Evolutionary conservation across 2,797 vertebrate species (phyloP).

Genomic region (Cichlasoma orientale): DNA sequence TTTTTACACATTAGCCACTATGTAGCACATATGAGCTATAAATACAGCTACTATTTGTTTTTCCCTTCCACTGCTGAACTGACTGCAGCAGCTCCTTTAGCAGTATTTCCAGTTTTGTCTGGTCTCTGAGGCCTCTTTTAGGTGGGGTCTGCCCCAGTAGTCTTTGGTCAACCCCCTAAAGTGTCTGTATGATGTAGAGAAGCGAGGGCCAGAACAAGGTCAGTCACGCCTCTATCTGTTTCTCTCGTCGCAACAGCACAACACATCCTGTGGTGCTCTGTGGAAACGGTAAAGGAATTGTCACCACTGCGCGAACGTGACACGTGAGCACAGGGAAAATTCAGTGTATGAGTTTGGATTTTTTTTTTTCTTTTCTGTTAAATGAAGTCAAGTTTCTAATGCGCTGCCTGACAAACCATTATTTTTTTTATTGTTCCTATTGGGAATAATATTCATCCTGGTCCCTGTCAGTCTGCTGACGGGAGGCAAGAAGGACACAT

Average conservation of each 20-base stretch:
- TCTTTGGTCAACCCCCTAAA: slow-evolving; percentile 43
- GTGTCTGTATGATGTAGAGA: slow-evolving; percentile 64
- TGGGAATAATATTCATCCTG: slow-evolving; percentile 68
- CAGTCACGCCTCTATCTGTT: slow-evolving; percentile 43
- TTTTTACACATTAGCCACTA: neutral
- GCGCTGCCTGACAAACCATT: slow-evolving; percentile 64
- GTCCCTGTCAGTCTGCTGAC: slow-evolving; percentile 52
- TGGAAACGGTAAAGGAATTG: slow-evolving; percentile 23
- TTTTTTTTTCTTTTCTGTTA: slow-evolving; percentile 17
- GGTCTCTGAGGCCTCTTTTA: slow-evolving; percentile 34
- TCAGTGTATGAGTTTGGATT: neutral
- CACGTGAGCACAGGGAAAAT: slow-evolving; percentile 14
- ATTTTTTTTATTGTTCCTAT: slow-evolving; percentile 65
- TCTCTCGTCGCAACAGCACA: slow-evolving; percentile 37
- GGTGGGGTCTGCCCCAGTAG: slow-evolving; percentile 35
- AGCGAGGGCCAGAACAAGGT: slow-evolving; percentile 63
- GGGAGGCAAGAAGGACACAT: slow-evolving; percentile 43
- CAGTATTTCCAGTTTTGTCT: slow-evolving; percentile 41
- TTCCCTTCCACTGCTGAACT: slow-evolving; percentile 4
- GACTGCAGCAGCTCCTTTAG: slow-evolving; percentile 35
- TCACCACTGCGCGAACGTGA: slow-evolving; percentile 31
- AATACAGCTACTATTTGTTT: neutral
- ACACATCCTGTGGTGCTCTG: slow-evolving; percentile 4
- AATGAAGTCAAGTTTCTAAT: slow-evolving; percentile 66
- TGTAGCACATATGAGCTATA: neutral